These are phyloP conservation scores for Archips xylosteana DNA, from an alignment of 2,888 invertebrate species.

Conservation along the genomic window DNA sequence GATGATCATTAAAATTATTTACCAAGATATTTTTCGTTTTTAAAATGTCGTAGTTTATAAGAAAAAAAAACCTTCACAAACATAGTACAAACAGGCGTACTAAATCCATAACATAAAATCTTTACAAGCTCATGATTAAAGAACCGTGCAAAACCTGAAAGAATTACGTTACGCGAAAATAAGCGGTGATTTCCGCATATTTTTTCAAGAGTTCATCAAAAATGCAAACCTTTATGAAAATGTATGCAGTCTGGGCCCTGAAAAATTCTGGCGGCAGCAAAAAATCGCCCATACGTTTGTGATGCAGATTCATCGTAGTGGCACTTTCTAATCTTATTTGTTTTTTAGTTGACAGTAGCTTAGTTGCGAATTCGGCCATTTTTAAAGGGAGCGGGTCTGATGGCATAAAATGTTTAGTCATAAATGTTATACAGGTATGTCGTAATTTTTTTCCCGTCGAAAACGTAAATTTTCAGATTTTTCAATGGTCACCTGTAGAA, in stretches of 20 bases:
- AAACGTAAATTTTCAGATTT: too few species aligned
- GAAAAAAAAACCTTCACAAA: too few species aligned
- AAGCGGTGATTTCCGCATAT: constrained; percentile 52
- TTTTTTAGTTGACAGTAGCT: constrained; percentile 23
- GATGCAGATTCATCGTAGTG: constrained; percentile 59
- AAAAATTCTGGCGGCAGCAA: constrained; percentile 58
- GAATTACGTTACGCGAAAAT: constrained; percentile 37
- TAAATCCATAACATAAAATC: background rate
- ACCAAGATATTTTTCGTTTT: too few species aligned
- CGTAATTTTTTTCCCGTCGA: too few species aligned
- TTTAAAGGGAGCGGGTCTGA: background rate
- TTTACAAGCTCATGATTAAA: background rate
- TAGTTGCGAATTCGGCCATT: constrained; percentile 11
- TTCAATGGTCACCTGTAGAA: too few species aligned
- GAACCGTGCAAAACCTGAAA: background rate
- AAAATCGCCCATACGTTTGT: constrained; percentile 64
- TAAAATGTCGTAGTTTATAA: too few species aligned
- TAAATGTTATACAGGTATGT: too few species aligned
- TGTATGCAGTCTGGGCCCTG: constrained; percentile 68
- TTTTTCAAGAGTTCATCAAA: constrained; percentile 74
- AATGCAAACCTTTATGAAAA: constrained; percentile 80
- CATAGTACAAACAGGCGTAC: background rate
- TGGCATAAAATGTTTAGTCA: too few species aligned
- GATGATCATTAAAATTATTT: too few species aligned
- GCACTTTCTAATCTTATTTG: constrained; percentile 28